A percentile compares a stretch with the other conserved stretches of the same genome.
phyloP scores from a whole-genome alignment of 2,113 vertebrate species.

The human region GRCh38 chr1:157171001-157171500 shows the following conservation, averaged over 20 bases:
- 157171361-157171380: neutral
- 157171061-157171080: neutral
- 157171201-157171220: neutral
- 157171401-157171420: accelerated
- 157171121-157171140: neutral
- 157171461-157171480: neutral
- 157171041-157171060: no score
- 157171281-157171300: neutral
- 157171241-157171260: neutral
- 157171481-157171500: neutral
- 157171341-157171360: neutral
- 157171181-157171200: neutral
- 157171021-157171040: neutral
- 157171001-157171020: no score
- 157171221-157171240: accelerated
- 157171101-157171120: neutral
- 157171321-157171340: no score
- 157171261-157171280: neutral
- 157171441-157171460: neutral
- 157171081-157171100: neutral
- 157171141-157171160: neutral
- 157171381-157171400: neutral
- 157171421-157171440: neutral
- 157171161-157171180: neutral
- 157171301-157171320: neutral